These are phyloP conservation scores for Leucophora obtusa DNA, from an alignment of 2,888 invertebrate genomes.

Conservation along the genomic window DNA sequence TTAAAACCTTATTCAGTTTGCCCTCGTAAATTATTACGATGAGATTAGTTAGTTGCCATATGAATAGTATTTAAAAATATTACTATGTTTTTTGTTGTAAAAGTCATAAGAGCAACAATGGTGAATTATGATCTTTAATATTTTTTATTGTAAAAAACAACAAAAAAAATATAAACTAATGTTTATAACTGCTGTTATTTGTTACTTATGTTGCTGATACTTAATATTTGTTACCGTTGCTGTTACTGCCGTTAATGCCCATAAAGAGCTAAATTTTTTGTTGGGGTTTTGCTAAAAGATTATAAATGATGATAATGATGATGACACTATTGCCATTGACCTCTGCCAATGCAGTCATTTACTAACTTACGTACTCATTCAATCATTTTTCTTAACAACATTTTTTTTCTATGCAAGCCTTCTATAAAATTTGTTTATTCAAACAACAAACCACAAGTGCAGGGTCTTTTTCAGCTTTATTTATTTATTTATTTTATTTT, in stretches of 20 bases:
- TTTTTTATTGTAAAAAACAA: constrained; percentile 14
- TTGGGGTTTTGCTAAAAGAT: constrained; percentile 26
- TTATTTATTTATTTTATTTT: background rate
- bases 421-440: background rate
- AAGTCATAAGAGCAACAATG: constrained; percentile 27
- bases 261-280: constrained; percentile 36
- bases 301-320: constrained; percentile 48
- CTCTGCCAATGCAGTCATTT: constrained; percentile 57
- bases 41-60: constrained; percentile 26
- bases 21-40: background rate
- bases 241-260: constrained; percentile 5
- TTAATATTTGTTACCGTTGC: background rate
- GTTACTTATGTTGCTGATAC: background rate
- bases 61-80: constrained; percentile 24
- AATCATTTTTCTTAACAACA: constrained; percentile 34
- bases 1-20: background rate
- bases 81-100: background rate
- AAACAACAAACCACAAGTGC: constrained; percentile 38
- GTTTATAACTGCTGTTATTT: constrained; percentile 10
- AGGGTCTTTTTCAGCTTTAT: constrained; percentile 37
- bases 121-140: constrained; percentile 40
- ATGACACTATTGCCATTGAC: constrained; percentile 66
- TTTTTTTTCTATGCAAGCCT: background rate
- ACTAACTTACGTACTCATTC: constrained; percentile 38
- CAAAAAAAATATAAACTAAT: background rate